Conservation (phyloP, 2,797 vertebrate species). For the Falco novaeseelandiae region DNA sequence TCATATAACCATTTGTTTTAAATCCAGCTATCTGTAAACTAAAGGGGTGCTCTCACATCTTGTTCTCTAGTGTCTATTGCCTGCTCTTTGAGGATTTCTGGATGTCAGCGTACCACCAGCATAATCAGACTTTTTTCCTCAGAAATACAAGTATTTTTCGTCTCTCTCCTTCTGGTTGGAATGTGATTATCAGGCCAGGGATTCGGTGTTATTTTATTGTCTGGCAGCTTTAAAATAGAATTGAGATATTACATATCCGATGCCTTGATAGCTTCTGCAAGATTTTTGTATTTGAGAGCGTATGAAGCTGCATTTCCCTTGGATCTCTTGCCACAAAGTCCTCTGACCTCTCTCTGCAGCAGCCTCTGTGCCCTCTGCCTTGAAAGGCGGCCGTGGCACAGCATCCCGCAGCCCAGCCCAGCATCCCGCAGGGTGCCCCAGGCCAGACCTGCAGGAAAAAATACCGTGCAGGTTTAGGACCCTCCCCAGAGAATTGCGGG, state of each 20-base stretch:
- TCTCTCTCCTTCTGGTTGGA: not conserved
- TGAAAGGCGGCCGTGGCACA: not conserved
- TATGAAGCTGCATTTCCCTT: slow-evolving; percentile 14
- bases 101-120: not conserved
- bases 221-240: slow-evolving; percentile 51
- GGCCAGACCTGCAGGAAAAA: not conserved
- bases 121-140: not conserved
- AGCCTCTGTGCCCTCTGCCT: not conserved
- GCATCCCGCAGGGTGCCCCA: not conserved
- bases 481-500: not conserved
- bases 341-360: slow-evolving; percentile 44
- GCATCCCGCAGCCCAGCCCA: not conserved
- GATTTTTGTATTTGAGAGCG: not conserved
- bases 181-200: slow-evolving; percentile 12
- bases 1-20: not conserved
- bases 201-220: slow-evolving; percentile 33
- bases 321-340: slow-evolving; percentile 3
- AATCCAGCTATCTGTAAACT: not conserved
- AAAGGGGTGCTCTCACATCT: not conserved
- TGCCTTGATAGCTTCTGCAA: slow-evolving; percentile 15
- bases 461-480: not conserved
- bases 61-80: not conserved
- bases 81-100: not conserved
- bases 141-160: not conserved
- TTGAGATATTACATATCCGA: not conserved